Evolutionary conservation across 2,888 invertebrate genomes (phyloP), one percentile per base, ranked within the genome.

Genomic region (Acleris literana): DNA sequence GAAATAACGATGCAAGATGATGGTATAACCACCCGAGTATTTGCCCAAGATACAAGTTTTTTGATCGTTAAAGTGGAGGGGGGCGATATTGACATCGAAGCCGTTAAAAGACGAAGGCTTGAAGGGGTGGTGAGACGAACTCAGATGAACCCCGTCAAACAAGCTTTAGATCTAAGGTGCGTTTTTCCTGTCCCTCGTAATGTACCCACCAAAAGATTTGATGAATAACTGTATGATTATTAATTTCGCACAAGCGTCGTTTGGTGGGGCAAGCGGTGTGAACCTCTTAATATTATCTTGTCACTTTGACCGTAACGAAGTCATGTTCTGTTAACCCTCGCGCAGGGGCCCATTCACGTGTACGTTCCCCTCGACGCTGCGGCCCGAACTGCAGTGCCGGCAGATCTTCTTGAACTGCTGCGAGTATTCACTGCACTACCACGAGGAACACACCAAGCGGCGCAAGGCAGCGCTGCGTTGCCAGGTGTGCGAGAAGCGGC

Each of bases 371-470:
- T 86, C 88, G 6, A 76, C 81, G 13, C 68, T 87, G 65, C 85
- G 80, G n/a, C 85, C 89, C 13, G 88, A 87, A 48, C 70, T 83
- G 61, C 90, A 88, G 65, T 92, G 92, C 68, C 84, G 88, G 33
- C 89, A 90, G 72, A 87, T 88, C 68, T 93, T 92, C 77, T 87
- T 87, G 72, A 88, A 89, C 70, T 93, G 93, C 74, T 93, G 93
- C 74, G 89, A 91, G 69, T 93, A 92, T 69, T 93, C 93, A 2
- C 72, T 88, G 4, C 93, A 93, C 68, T 91, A 92, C 69, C 83
- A 91, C 49, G 89, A 91, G 64, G 89, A 91, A 61, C 93, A 93
- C 71, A 92, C 93, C 9, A 93, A 92, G 71, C 76, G 92, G 44
- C 84, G 91, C 2, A 92, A 92, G 72, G 87, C 92, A 0, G 88